Percentiles rank a stretch among this genome's conserved stretches.
Conservation (phyloP, 2,797 vertebrate species). For the Nasua narica region DNA sequence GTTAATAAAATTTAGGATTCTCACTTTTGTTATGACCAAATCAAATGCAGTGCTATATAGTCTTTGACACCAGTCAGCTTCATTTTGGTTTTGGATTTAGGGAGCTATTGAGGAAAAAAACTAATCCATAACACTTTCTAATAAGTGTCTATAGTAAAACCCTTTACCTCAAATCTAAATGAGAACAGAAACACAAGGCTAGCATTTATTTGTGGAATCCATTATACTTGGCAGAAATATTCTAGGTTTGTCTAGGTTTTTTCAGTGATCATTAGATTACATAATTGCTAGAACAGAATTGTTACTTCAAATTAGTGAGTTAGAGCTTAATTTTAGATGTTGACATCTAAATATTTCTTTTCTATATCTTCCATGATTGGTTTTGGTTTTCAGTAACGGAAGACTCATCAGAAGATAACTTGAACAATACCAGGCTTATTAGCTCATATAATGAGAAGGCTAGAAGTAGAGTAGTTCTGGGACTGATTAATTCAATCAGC, state of each 20-base stretch:
- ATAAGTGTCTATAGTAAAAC: neutral
- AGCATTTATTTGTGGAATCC: neutral
- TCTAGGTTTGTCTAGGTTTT: neutral
- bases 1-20: neutral
- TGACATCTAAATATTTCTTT: neutral
- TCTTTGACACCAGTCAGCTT: neutral
- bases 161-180: neutral
- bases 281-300: neutral
- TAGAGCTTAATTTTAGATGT: neutral
- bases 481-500: neutral
- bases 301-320: neutral
- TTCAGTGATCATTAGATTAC: neutral
- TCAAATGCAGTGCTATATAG: neutral
- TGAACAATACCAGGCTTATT: neutral
- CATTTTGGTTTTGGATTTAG: conserved; percentile 14
- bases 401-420: neutral
- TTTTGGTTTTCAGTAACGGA: neutral
- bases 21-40: neutral
- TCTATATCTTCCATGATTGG: neutral
- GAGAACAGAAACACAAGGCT: conserved; percentile 26
- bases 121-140: neutral
- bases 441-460: neutral
- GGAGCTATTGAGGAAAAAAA: neutral
- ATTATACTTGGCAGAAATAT: neutral
- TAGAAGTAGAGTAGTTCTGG: neutral